These are phyloP conservation scores for Stenodera caucasica DNA, from an alignment of 2,888 invertebrate genomes.

Conservation along the genomic window DNA sequence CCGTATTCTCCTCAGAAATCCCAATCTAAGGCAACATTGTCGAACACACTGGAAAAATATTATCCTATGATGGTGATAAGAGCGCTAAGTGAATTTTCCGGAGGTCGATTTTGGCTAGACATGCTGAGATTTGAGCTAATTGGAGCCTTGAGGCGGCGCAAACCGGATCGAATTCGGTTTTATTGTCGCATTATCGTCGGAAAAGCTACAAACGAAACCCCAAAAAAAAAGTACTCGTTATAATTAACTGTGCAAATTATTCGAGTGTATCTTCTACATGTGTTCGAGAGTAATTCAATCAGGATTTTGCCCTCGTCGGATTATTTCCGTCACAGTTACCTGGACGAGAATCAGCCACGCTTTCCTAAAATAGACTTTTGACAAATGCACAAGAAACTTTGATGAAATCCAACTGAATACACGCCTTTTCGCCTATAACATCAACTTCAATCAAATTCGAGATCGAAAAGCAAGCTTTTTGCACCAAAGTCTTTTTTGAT, in stretches of 20 bases:
- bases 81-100: background rate
- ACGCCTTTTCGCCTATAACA: too few species aligned
- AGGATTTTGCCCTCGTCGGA: constrained; percentile 16
- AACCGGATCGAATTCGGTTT: constrained; percentile 24
- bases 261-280: too few species aligned
- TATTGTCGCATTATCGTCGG: constrained; percentile 10
- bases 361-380: constrained; percentile 20
- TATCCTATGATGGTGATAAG: too few species aligned
- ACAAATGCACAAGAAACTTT: constrained; percentile 17
- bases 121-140: constrained; percentile 21
- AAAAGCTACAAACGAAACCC: too few species aligned
- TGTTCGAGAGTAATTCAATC: constrained; percentile 1
- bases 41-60: too few species aligned
- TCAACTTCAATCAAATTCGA: too few species aligned
- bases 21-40: too few species aligned
- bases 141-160: constrained; percentile 14
- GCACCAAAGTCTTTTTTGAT: too few species aligned
- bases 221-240: too few species aligned
- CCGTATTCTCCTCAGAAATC: too few species aligned
- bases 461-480: too few species aligned
- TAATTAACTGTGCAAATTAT: too few species aligned
- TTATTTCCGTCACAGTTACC: constrained; percentile 21
- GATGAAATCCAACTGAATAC: constrained; percentile 8
- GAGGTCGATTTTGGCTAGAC: background rate
- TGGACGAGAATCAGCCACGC: constrained; percentile 13